Base-by-base conservation (phyloP, 1,140 invertebrate genomes). In the Rhagoletis zephyria region DNA sequence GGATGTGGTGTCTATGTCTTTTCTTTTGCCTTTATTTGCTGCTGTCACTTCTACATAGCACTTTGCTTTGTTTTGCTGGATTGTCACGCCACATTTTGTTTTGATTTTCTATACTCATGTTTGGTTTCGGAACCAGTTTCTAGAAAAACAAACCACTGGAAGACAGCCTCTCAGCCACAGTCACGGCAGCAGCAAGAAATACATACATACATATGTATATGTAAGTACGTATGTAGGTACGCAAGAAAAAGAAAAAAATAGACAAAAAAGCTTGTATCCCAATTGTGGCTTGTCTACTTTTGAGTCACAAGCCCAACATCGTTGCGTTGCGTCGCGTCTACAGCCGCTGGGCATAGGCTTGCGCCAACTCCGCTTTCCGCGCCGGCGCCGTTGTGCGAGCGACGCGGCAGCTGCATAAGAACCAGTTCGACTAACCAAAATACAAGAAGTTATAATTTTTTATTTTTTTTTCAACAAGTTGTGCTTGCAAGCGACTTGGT, bases 51-150 rank as follows among this genome's bases (percentile, higher is more conserved):
- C 16, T 59, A 4, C 19, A 6, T 67, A 30, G 51, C 10, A 56
- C 51, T 56, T 30, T 12, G 61, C 42, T 10, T 70, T 65, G 64
- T 70, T 77, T 51, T 77, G 70, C 3, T 12, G 9, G 4, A 16
- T n/a, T 56, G 70, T 81, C 48, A 56, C 42, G n/a, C 19, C 14
- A 5, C 30, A 30, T 30, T 74, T 74, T 74, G 14, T 74, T 63
- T 51, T 45, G 70, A 48, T 74, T 81, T 56, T 81, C 64, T 67
- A 30, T 16, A 30, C 64, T 30, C n/a, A 59, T 81, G 51, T 59
- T 81, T 81, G 74, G 48, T 56, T 81, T 81, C 56, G 74, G 74
- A 81, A 81, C 74, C 74, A 81, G 74, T 81, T 81, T 81, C 3
- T 56, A 56, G 40, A 12, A 74, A 74, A 74, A 48, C 67, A 74